Base-by-base conservation (phyloP, 2,797 vertebrate genomes). In the Heteromormyrus szaboi region DNA sequence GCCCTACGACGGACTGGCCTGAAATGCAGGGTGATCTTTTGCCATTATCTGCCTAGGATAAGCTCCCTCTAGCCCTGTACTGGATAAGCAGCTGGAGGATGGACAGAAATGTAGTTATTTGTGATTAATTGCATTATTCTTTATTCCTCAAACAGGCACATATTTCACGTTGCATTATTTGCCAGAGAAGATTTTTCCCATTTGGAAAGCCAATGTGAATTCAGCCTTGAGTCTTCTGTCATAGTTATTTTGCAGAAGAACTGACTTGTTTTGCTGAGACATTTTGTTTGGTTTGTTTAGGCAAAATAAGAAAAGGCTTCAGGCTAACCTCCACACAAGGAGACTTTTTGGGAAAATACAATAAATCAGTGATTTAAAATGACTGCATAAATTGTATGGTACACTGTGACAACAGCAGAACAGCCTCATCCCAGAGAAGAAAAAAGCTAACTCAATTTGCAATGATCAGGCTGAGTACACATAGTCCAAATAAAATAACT, bases 221-320 rank as follows among this genome's bases (percentile, higher is more conserved):
- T 86, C 68, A 48, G 62, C 88, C 88, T 89, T 68, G 19, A 89
- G 48, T 53, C 25, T 68, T 68, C 46, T 65, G 48, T 22, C 22
- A 22, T 84, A 56, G 54, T 50, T 88, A n/a, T 86, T 86, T 53
- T 54, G 33, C 8, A 19, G 19, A 12, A 5, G 9, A 72, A 65
- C 88, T 72, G 48, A 33, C 25, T 89, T 56, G 41, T 22, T 65
- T 65, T 89, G 46, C n/a, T 84, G 19, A 89, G 85, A 79, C 53
- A 4, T 44, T 79, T 44, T 37, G 81, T 84, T 62, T 53, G 19
- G 19, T 22, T 62, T 65, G 41, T 19, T 33, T 19, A 72, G 72
- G 41, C 59, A 12, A 83, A 87, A 84, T 65, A 87, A 11, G 86
- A 25, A 62, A 44, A 22, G 51, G 14, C 76, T 83, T 46, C 54